Evolutionary conservation across 2,113 vertebrate species (phyloP), one percentile per base, ranked within the genome.

Genomic region (Pyxicephalus adspersus): DNA sequence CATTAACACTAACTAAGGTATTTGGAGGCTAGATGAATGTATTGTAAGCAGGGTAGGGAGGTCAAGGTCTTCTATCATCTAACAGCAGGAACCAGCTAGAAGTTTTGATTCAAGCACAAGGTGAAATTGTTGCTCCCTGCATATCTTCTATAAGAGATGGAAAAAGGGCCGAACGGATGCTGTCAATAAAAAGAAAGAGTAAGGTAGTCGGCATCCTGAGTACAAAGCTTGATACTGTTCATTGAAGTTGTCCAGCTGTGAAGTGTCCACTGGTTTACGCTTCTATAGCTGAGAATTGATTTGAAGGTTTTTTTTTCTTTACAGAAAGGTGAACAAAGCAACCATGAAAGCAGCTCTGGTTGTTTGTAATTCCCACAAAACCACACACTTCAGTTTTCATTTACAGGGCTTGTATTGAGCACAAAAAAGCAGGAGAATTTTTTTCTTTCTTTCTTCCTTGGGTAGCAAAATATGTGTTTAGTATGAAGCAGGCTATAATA

Each of bases 301-400:
- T 78, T 67, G 50, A 78, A 78, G 51, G 51, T 52, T 67, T 78
- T 54, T 78, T 45, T 45, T 45, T 13, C 22, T 55, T 67, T 65
- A 64, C 63, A 67, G 76, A 57, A 78, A 78, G 64, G 76, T 78
- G 38, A 55, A 78, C 45, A 78, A 78, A 77, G 75, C 29, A 77
- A 65, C 54, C 29, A 60, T 60, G 71, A 74, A 74, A 74, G 71
- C 54, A 60, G 58, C 31, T 74, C 71, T 74, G 57, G 71, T 74
- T 74, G 54, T 74, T 73, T 74, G 54, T 29, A 23, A 60, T 58
- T 74, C 71, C 71, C 54, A 74, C 71, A 74, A 60, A 73, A 60
- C 54, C 29, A 16, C 54, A 58, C 71, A 58, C 71, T 74, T 38
- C 71, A 60, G 34, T 58, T 58, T 60, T 58, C 19, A 58, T 58